Evolutionary conservation across 2,113 vertebrate species (phyloP), one percentile per base, ranked within the genome.

Genomic region (Crypturellus undulatus): DNA sequence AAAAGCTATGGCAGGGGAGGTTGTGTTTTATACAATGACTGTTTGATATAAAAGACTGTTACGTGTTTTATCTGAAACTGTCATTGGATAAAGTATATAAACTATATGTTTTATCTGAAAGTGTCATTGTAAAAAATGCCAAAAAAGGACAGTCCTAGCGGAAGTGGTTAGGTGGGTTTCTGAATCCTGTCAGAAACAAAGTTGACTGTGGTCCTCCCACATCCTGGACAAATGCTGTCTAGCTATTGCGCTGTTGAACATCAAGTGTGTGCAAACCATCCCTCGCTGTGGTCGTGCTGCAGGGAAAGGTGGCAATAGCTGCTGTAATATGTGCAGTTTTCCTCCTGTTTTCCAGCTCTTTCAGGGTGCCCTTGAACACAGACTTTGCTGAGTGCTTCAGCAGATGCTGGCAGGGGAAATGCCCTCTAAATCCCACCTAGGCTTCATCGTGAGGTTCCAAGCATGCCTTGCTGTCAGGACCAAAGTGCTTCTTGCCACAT

Each of bases 201-300:
- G 70, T 1, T 63, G 6, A 71, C 40, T 12, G 5, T 45, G n/a
- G 5, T 1, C 2, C 5, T 87, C 11, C 18, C 2, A 2, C 0
- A 0, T 24, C 18, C 52, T 38, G 13, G 22, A 21, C 40, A 54
- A 88, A 69, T 40, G 28, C 4, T 65, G n/a, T 64, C 10, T 47
- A 65, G 12, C 12, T 79, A 54, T 60, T 21, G 25, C 8, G 12
- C 79, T 77, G 9, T 18, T 36, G 9, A 54, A 59, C 17, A 79
- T 47, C 9, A 16, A 71, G 8, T 20, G 34, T 52, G 25, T 26
- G 42, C 21, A 85, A 67, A n/a, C 10, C 34, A 11, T 12, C 24
- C n/a, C 52, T 13, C 73, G 25, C 36, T 52, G 6, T 21, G 6
- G 20, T n/a, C 8, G 10, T 17, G 60, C 43, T 58, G 54, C 10